phyloP scores from a whole-genome alignment of 2,113 vertebrate species.

The Nibea coibor region DNA sequence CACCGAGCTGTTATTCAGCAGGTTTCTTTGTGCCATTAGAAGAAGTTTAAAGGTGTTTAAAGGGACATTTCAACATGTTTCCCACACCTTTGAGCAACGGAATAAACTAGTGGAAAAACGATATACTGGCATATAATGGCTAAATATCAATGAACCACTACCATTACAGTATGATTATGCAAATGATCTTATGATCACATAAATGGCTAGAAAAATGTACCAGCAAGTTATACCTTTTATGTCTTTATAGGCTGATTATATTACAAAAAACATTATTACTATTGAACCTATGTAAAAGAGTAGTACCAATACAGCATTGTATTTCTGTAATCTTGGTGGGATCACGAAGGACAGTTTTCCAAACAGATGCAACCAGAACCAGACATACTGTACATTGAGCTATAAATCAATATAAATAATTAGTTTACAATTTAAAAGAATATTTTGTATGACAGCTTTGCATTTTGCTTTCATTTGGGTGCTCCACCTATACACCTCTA shows the following conservation, averaged over 20 bases:
- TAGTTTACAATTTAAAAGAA: not conserved
- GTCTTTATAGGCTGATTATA: not conserved
- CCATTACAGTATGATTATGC: not conserved
- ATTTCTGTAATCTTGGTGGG: too few species aligned
- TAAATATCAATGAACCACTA: not conserved
- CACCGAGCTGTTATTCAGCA: not conserved
- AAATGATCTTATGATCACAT: not conserved
- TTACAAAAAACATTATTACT: not conserved
- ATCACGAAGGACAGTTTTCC: too few species aligned
- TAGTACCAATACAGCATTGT: not conserved
- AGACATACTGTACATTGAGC: too few species aligned
- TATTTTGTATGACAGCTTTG: too few species aligned
- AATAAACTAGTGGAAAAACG: not conserved
- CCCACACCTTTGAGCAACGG: not conserved
- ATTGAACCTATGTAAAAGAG: not conserved
- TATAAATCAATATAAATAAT: not conserved
- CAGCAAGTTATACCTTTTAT: not conserved
- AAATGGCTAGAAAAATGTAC: not conserved
- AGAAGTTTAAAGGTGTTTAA: not conserved
- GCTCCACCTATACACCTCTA: too few species aligned
- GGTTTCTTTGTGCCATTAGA: not conserved
- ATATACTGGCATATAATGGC: not conserved
- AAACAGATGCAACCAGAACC: too few species aligned
- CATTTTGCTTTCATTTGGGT: too few species aligned
- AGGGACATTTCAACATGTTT: conserved; percentile 2